Evolutionary conservation across 30 jellyfish, hydroid and myxozoan species (phyloP).

Genomic region (Aurelia sp.): DNA sequence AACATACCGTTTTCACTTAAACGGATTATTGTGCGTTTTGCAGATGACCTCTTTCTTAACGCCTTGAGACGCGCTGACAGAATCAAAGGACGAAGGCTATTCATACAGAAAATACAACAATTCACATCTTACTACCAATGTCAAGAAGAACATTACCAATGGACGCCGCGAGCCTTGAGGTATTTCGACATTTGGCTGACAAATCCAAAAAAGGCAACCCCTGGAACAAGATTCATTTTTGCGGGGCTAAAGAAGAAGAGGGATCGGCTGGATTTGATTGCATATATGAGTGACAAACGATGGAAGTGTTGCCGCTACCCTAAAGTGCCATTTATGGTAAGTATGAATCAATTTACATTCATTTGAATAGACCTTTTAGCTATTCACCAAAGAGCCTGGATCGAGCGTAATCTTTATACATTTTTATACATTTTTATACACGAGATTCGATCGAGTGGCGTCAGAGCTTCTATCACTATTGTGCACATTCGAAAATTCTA

Average conservation of each 20-base stretch:
- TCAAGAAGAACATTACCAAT: neutral
- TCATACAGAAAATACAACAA: neutral
- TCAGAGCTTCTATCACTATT: too few species aligned
- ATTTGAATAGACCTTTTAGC: too few species aligned
- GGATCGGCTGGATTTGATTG: slow-evolving; percentile 27
- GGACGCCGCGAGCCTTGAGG: neutral
- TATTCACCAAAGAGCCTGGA: too few species aligned
- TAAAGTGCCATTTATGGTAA: neutral
- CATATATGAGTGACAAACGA: slow-evolving; percentile 28
- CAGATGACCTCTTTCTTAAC: too few species aligned
- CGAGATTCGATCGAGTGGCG: too few species aligned
- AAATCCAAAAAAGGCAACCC: slow-evolving; percentile 15
- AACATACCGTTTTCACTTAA: too few species aligned
- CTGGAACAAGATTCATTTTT: slow-evolving; percentile 43
- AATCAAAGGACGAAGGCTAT: neutral
- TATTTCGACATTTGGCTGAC: neutral
- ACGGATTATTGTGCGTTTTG: too few species aligned
- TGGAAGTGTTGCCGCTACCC: neutral
- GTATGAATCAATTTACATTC: too few species aligned
- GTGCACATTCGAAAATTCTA: too few species aligned
- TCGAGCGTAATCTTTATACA: too few species aligned
- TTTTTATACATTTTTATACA: too few species aligned
- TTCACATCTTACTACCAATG: neutral
- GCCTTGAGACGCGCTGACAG: too few species aligned
- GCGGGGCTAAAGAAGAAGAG: slow-evolving; percentile 46